Percentiles rank a stretch among this genome's conserved stretches.
Evolutionary conservation across 2,888 invertebrate genomes (phyloP).

Genomic region (Drosophila dives): DNA sequence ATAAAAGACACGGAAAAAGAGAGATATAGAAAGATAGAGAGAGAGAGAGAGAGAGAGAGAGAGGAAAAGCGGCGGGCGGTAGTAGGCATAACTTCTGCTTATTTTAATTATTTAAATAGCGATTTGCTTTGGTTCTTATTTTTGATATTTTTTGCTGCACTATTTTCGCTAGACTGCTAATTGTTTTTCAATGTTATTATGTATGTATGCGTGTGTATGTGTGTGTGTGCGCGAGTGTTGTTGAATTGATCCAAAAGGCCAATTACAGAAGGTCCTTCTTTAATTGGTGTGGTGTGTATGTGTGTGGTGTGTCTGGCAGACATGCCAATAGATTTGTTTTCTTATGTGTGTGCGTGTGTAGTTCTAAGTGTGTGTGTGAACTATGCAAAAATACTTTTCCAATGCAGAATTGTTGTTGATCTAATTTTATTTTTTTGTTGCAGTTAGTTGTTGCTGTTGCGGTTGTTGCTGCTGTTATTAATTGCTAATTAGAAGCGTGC

Average conservation of each 20-base stretch:
- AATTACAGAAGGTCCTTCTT: constrained; percentile 23
- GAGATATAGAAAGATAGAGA: constrained; percentile 30
- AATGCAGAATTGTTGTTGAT: constrained; percentile 56
- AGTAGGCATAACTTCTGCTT: constrained; percentile 78
- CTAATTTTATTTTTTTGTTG: constrained; percentile 42
- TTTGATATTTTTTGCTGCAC: constrained; percentile 52
- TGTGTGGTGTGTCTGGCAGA: constrained; percentile 7
- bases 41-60: constrained; percentile 54
- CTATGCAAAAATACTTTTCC: constrained; percentile 75
- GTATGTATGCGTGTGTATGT: neutral
- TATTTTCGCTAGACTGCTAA: constrained; percentile 65
- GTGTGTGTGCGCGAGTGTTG: constrained; percentile 3
- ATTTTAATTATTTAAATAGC: constrained; percentile 33
- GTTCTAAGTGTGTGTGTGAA: constrained; percentile 41
- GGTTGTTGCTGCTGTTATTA: constrained; percentile 40
- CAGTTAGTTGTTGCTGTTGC: constrained; percentile 54
- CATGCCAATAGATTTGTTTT: neutral
- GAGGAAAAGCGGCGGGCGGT: constrained; percentile 77
- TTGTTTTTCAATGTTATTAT: constrained; percentile 27
- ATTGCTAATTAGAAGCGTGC: constrained; percentile 63
- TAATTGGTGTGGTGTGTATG: constrained; percentile 9
- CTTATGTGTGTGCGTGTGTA: constrained; percentile 38
- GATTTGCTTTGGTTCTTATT: constrained; percentile 10
- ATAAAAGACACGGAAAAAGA: constrained; percentile 38
- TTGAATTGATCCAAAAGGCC: constrained; percentile 17